phyloP scores from a whole-genome alignment of 2,888 invertebrate genomes.

The Hetaerina titia region DNA sequence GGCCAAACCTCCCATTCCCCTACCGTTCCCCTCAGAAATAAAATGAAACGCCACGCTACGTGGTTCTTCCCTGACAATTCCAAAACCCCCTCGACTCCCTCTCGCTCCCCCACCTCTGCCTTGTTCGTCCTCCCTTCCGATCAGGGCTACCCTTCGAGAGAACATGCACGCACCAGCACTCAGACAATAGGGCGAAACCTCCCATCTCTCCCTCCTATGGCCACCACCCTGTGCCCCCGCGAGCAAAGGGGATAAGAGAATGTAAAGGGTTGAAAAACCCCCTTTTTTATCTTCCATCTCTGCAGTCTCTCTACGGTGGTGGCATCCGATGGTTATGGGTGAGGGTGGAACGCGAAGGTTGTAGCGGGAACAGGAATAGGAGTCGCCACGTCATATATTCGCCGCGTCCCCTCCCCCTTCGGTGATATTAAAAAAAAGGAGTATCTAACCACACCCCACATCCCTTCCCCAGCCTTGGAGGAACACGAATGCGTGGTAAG shows the following conservation, averaged over 20 bases:
- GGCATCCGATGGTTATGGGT: not conserved
- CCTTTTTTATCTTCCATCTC: not conserved
- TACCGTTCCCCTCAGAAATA: not conserved
- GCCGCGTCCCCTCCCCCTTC: not conserved
- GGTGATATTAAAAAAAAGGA: too few species aligned
- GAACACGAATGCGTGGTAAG: not conserved
- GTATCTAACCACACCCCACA: too few species aligned
- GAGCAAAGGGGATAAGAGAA: not conserved
- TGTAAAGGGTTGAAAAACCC: slow-evolving; percentile 2
- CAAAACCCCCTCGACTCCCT: not conserved
- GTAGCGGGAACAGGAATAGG: not conserved
- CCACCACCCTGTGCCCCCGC: not conserved
- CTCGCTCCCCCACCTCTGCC: too few species aligned
- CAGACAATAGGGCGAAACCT: not conserved
- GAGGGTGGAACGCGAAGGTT: not conserved
- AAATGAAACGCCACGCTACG: not conserved
- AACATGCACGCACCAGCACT: not conserved
- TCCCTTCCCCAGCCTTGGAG: not conserved
- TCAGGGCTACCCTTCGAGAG: not conserved
- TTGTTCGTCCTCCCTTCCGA: too few species aligned
- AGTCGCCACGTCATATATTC: too few species aligned
- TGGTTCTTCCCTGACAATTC: not conserved
- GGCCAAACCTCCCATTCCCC: not conserved
- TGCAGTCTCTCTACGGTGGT: not conserved
- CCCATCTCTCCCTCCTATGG: not conserved